Base-by-base conservation (phyloP, 2,113 vertebrate species). In the Gila orcuttii region DNA sequence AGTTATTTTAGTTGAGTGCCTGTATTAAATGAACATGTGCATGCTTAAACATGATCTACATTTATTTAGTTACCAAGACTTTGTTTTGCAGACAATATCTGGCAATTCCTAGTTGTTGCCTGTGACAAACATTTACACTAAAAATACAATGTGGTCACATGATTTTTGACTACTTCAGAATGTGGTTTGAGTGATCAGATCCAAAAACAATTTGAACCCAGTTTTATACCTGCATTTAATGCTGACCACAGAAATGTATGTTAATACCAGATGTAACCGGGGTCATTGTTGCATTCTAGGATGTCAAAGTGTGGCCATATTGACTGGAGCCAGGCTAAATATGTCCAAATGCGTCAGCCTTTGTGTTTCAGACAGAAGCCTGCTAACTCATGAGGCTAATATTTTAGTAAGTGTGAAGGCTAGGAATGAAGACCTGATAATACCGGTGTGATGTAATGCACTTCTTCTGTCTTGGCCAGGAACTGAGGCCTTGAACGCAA, bases 391-490 rank as follows among this genome's bases (percentile, higher is more conserved):
- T 69, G 88, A 84, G 88, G 88, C 83, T 92, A 92, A 93, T 91
- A 92, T 92, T 93, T 93, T 89, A 91, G 91, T 89, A 92, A 77
- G 93, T 90, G 92, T 89, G 92, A 93, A 91, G 90, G 89, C 90
- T 90, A 79, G 86, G 88, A 21, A 90, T 78, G 89, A 89, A 87
- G 85, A 90, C 88, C 88, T 69, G 91, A 92, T 93, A 92, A 94
- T 91, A 86, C 92, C 36, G 4, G 31, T 71, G 81, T 93, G 93
- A 94, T 89, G 93, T 93, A 85, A 93, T 90, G 87, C 76, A 50
- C 91, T 79, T 86, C 90, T 92, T 92, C 88, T 89, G 92, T 87
- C 82, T 90, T 87, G 42, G 17, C 87, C 73, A 82, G 77, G 86
- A 87, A 88, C 83, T 76, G 82, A 87, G 73, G 82, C 82, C 83